Conservation (phyloP, 1,140 invertebrate genomes). For the Drosophila ogumai region DNA sequence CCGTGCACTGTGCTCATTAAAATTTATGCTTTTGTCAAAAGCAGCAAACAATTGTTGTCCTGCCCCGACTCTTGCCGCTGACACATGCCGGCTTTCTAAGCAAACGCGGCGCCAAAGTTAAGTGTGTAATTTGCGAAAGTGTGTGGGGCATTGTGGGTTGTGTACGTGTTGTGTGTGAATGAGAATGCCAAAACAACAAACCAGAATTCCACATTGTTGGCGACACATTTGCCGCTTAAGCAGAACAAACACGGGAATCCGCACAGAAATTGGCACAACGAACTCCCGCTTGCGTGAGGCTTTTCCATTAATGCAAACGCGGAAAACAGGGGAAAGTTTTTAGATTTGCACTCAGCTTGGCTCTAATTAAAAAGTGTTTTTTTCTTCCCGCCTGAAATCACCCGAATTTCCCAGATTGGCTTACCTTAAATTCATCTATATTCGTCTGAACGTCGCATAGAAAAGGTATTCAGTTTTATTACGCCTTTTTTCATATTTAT, state of each 20-base stretch:
- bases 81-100: conserved; percentile 62
- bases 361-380: conserved; percentile 35
- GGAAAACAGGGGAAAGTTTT: conserved; percentile 23
- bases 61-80: conserved; percentile 53
- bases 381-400: neutral
- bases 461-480: conserved; percentile 42
- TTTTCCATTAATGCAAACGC: conserved; percentile 57
- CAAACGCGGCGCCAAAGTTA: conserved; percentile 53
- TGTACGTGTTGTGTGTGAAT: conserved; percentile 20
- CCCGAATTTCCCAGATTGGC: neutral
- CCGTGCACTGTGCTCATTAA: conserved; percentile 69
- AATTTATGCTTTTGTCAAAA: conserved; percentile 62
- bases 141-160: conserved; percentile 26
- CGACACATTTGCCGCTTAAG: conserved; percentile 64
- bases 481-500: conserved; percentile 48
- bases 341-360: conserved; percentile 19
- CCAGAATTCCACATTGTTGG: conserved; percentile 59
- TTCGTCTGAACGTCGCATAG: neutral
- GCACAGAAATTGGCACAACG: conserved; percentile 70
- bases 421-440: neutral
- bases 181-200: conserved; percentile 45
- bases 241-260: conserved; percentile 41
- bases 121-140: conserved; percentile 80
- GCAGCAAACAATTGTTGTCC: conserved; percentile 20
- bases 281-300: conserved; percentile 52